Evolutionary conservation across 1,140 invertebrate genomes (phyloP).

Genomic region (Paralvinella palmiformis): DNA sequence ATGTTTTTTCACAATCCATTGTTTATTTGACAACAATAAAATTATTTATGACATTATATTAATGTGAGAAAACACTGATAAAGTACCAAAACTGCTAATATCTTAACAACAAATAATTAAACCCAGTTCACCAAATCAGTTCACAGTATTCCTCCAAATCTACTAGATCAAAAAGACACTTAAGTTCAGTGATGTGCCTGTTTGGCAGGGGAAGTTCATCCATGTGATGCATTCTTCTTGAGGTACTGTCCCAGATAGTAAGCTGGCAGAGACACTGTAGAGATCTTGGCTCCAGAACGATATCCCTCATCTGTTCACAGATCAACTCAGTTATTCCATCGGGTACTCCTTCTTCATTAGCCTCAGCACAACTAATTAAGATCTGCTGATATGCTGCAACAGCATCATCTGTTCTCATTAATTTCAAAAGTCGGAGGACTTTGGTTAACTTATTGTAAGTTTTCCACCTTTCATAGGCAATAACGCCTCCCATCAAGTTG

Average conservation of each 20-base stretch:
- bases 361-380: background rate
- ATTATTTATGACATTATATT: too few species aligned
- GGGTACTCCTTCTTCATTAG: background rate
- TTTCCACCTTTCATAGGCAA: constrained; percentile 14
- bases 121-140: too few species aligned
- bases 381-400: background rate
- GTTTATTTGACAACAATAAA: too few species aligned
- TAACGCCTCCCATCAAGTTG: constrained; percentile 15
- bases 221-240: background rate
- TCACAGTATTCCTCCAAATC: too few species aligned
- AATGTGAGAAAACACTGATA: too few species aligned
- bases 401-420: constrained; percentile 9
- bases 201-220: constrained; percentile 5
- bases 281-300: background rate
- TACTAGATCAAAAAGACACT: constrained; percentile 1
- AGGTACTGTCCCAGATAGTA: background rate
- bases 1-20: too few species aligned
- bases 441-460: background rate
- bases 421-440: constrained; percentile 8
- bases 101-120: too few species aligned
- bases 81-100: too few species aligned
- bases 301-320: background rate
- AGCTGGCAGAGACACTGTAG: constrained; percentile 7
- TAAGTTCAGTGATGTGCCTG: background rate
- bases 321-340: constrained; percentile 6